These are phyloP conservation scores for Dryas iulia DNA, from an alignment of 1,140 invertebrate genomes.

Conservation along the genomic window DNA sequence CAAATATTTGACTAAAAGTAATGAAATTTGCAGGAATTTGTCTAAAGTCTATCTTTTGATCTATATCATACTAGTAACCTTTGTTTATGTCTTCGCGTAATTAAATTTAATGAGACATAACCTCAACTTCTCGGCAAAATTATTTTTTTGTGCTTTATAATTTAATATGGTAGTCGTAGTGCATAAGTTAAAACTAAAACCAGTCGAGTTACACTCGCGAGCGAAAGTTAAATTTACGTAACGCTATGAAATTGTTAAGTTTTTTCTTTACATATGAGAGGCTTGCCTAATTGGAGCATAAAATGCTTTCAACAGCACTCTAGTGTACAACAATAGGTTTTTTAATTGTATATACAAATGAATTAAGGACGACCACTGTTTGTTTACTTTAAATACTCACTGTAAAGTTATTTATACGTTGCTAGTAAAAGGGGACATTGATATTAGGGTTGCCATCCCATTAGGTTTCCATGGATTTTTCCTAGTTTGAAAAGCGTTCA, in stretches of 20 bases:
- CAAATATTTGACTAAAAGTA: too few relatives aligned
- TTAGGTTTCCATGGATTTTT: too few relatives aligned
- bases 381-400: constrained; percentile 17
- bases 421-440: constrained; percentile 3
- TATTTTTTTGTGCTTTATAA: not conserved
- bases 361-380: constrained; percentile 29
- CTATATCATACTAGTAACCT: too few relatives aligned
- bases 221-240: constrained; percentile 37
- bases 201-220: constrained; percentile 12
- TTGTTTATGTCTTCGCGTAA: not conserved
- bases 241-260: constrained; percentile 28
- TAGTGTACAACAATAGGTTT: constrained; percentile 48
- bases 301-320: constrained; percentile 55
- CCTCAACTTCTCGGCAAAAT: not conserved
- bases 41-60: too few relatives aligned
- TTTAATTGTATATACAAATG: constrained; percentile 38
- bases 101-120: constrained; percentile 12
- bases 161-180: not conserved
- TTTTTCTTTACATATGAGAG: constrained; percentile 44
- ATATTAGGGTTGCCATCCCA: too few relatives aligned
- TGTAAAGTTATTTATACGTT: constrained; percentile 16
- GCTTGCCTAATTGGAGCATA: constrained; percentile 51
- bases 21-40: too few relatives aligned
- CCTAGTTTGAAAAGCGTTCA: too few relatives aligned
- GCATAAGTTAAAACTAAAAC: constrained; percentile 9